Evolutionary conservation across 2,113 vertebrate genomes (phyloP).

Genomic region (Pterocles burchelli): DNA sequence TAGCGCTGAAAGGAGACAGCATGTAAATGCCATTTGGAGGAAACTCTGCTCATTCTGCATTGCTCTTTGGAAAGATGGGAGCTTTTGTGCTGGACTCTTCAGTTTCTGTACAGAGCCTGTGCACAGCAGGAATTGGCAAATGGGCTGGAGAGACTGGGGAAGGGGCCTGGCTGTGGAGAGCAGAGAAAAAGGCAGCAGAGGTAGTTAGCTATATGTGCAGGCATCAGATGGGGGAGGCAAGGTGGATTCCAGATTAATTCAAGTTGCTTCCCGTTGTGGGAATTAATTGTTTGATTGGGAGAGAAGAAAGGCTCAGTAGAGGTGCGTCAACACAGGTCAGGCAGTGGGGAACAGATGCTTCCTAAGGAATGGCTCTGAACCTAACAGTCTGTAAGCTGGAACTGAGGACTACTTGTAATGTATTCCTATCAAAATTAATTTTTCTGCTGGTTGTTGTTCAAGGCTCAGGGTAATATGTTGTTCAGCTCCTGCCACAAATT

Average conservation of each 20-base stretch:
- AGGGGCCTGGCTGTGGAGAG: background rate
- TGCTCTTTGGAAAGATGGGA: background rate
- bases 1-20: background rate
- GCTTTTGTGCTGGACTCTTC: background rate
- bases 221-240: background rate
- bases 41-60: background rate
- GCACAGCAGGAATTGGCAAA: background rate
- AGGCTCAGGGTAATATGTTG: background rate
- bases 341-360: background rate
- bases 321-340: background rate
- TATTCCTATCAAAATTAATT: background rate
- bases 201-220: background rate
- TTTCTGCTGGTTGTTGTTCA: background rate
- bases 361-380: background rate
- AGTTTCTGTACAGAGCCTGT: background rate
- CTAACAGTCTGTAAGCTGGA: background rate
- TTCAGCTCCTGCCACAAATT: background rate
- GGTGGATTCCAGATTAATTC: background rate
- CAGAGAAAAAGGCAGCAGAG: background rate
- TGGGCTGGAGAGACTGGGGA: background rate
- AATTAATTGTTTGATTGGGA: background rate
- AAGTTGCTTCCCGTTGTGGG: background rate
- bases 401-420: background rate
- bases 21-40: background rate
- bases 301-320: background rate